Evolutionary conservation across 1,140 invertebrate species (phyloP).

Genomic region (Drosophila setifemur): DNA sequence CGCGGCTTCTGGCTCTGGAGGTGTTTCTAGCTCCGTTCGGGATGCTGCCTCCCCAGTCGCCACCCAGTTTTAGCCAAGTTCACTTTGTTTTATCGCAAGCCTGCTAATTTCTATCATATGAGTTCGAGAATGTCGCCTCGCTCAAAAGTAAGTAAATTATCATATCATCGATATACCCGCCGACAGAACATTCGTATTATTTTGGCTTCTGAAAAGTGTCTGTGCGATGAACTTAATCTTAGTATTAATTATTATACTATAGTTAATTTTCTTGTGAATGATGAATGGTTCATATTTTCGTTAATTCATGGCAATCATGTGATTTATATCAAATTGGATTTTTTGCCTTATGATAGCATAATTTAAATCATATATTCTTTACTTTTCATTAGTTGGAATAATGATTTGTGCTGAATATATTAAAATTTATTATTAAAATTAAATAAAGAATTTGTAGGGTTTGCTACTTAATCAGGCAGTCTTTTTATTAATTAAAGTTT

Average conservation of each 20-base stretch:
- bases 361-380: no score
- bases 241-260: background rate
- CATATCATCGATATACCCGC: background rate
- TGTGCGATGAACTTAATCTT: background rate
- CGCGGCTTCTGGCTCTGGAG: constrained; percentile 37
- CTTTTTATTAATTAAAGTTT: no score
- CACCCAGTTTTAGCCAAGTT: constrained; percentile 63
- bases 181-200: background rate
- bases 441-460: background rate
- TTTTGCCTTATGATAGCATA: no score
- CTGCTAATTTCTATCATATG: constrained; percentile 48
- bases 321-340: background rate
- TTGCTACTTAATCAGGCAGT: no score
- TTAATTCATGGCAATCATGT: background rate
- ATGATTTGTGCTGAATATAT: no score
- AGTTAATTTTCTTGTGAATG: constrained; percentile 2
- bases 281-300: background rate
- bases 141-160: constrained; percentile 38
- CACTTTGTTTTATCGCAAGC: constrained; percentile 51
- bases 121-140: constrained; percentile 24
- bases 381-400: no score
- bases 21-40: constrained; percentile 13
- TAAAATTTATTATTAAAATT: background rate
- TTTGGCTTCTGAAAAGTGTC: background rate
- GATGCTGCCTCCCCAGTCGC: constrained; percentile 58